Conservation (phyloP, 1,140 invertebrate species). For the Lepidurus packardi region DNA sequence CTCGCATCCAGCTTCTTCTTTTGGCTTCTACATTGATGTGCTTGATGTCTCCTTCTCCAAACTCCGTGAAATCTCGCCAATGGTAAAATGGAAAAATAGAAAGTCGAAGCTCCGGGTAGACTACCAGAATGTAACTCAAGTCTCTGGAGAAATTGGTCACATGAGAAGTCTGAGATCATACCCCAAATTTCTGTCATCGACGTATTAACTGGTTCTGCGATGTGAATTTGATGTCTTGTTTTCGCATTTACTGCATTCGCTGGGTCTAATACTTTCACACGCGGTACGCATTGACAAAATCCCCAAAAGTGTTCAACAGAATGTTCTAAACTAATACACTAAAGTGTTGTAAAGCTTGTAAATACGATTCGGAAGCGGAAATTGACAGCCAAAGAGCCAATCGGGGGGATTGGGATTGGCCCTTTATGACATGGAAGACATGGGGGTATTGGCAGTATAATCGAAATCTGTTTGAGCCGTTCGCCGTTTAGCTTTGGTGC, state of each 20-base stretch:
- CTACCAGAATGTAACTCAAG: background rate
- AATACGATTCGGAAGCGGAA: no score
- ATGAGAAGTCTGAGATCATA: conserved; percentile 15
- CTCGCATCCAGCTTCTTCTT: background rate
- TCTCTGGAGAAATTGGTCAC: background rate
- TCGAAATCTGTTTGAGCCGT: background rate
- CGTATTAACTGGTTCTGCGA: background rate
- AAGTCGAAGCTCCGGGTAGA: background rate
- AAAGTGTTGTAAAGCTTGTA: no score
- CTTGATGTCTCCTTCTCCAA: conserved; percentile 1
- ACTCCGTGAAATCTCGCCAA: background rate
- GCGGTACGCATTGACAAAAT: no score
- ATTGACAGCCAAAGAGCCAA: no score
- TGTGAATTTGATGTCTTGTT: background rate
- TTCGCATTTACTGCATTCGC: no score
- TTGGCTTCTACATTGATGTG: background rate
- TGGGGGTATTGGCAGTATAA: no score
- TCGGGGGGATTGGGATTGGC: no score
- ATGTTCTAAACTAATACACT: no score
- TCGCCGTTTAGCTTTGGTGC: background rate
- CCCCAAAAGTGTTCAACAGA: no score
- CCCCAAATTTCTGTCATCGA: conserved; percentile 12
- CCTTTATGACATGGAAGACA: no score
- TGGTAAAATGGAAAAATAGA: background rate
- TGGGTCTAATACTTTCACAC: no score